Conservation (phyloP, 2,797 vertebrate species). For the Notolabrus celidotus region DNA sequence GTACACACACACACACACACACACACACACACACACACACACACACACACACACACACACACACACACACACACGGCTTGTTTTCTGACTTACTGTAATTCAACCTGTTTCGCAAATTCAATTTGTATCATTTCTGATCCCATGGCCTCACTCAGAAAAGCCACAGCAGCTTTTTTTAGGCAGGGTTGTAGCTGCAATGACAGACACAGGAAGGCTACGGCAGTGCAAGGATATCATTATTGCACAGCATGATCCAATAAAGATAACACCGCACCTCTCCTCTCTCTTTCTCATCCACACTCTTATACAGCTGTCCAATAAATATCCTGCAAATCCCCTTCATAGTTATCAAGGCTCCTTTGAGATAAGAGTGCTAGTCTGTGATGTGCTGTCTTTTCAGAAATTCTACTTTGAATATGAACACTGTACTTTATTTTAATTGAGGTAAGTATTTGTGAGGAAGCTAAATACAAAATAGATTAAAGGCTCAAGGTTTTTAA, state of each 20-base stretch:
- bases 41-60: neutral
- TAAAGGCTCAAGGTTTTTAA: neutral
- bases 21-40: neutral
- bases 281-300: slow-evolving; percentile 14
- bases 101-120: slow-evolving; percentile 21
- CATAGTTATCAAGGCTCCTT: slow-evolving; percentile 25
- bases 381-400: slow-evolving; percentile 11
- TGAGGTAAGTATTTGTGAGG: slow-evolving; percentile 14
- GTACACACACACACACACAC: neutral
- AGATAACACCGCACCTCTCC: slow-evolving; percentile 61
- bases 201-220: slow-evolving; percentile 12
- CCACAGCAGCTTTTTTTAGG: neutral
- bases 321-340: slow-evolving; percentile 65
- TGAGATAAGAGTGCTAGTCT: slow-evolving; percentile 43
- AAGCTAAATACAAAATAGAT: neutral
- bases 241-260: slow-evolving; percentile 73
- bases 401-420: slow-evolving; percentile 14
- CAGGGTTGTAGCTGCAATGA: slow-evolving; percentile 4
- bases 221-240: slow-evolving; percentile 63
- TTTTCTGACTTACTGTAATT: slow-evolving; percentile 1
- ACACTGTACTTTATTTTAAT: slow-evolving; percentile 7
- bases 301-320: slow-evolving; percentile 65
- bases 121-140: slow-evolving; percentile 19
- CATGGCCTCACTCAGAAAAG: neutral
- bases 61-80: neutral